Conservation (phyloP, 2,888 invertebrate genomes). For the Troides oblongomaculatus region DNA sequence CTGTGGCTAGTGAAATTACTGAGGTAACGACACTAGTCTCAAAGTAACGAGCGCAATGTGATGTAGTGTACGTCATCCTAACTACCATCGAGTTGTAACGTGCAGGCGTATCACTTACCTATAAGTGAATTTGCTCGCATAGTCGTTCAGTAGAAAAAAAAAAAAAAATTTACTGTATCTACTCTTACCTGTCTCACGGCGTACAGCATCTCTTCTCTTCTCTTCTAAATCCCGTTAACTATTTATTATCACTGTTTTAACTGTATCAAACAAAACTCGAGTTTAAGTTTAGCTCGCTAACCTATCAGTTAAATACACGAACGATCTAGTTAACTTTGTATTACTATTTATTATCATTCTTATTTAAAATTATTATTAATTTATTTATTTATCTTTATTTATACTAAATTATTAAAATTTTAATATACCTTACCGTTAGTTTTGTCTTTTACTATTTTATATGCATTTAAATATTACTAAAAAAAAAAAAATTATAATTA, state of each 20-base stretch:
- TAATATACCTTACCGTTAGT: background rate
- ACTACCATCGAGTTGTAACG: too few relatives aligned
- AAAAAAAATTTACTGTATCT: background rate
- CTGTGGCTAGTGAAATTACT: too few relatives aligned
- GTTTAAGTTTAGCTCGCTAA: conserved; percentile 35
- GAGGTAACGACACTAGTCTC: too few relatives aligned
- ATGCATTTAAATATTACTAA: too few relatives aligned
- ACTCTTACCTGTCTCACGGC: conserved; percentile 72
- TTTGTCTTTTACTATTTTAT: conserved; percentile 6
- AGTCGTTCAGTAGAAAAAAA: too few relatives aligned
- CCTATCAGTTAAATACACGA: conserved; percentile 51
- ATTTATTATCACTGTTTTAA: conserved; percentile 20
- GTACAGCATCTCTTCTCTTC: conserved; percentile 62
- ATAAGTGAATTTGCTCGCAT: too few relatives aligned
- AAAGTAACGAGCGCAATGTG: too few relatives aligned
- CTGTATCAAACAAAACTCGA: conserved; percentile 2
- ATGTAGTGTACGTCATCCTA: too few relatives aligned
- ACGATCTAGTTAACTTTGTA: conserved; percentile 23
- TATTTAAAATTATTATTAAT: conserved; percentile 35
- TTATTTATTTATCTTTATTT: conserved; percentile 28
- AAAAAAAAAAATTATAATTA: too few relatives aligned
- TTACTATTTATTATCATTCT: conserved; percentile 21
- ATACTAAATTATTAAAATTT: background rate
- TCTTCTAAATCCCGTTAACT: conserved; percentile 34
- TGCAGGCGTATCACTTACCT: too few relatives aligned